These are phyloP conservation scores for Liposcelis brunnea DNA, from an alignment of 2,888 invertebrate genomes.

Conservation along the genomic window DNA sequence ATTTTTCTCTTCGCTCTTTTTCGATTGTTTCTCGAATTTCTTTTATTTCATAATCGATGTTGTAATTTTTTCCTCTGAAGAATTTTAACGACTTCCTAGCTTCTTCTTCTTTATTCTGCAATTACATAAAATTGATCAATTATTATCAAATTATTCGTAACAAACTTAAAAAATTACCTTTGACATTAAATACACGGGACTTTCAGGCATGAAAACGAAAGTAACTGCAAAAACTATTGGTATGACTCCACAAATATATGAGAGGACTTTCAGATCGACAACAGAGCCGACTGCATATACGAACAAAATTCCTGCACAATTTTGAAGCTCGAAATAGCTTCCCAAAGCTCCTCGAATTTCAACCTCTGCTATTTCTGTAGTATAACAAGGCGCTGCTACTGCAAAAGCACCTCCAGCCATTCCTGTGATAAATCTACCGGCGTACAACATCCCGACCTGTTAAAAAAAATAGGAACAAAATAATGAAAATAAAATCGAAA, in stretches of 20 bases:
- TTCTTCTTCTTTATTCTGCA: slow-evolving; percentile 25
- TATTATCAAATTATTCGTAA: background rate
- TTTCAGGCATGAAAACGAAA: slow-evolving; percentile 76
- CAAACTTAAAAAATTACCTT: too few species aligned
- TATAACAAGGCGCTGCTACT: slow-evolving; percentile 67
- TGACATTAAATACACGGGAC: slow-evolving; percentile 53
- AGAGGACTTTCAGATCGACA: slow-evolving; percentile 32
- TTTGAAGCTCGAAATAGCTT: slow-evolving; percentile 72
- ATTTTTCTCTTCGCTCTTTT: slow-evolving; percentile 9
- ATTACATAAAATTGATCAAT: too few species aligned
- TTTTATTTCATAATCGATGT: slow-evolving; percentile 44
- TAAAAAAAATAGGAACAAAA: slow-evolving; percentile 8
- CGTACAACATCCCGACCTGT: slow-evolving; percentile 37
- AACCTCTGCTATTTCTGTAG: slow-evolving; percentile 70
- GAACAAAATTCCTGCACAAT: slow-evolving; percentile 69
- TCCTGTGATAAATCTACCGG: slow-evolving; percentile 53
- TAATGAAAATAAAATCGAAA: too few species aligned
- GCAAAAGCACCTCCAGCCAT: slow-evolving; percentile 65
- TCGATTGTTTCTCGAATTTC: slow-evolving; percentile 35
- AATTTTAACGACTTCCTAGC: slow-evolving; percentile 51
- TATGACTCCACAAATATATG: slow-evolving; percentile 44
- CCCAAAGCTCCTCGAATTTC: slow-evolving; percentile 69
- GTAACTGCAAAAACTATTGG: slow-evolving; percentile 50
- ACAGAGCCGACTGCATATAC: slow-evolving; percentile 47
- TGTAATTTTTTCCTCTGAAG: slow-evolving; percentile 56